Evolutionary conservation across 2,888 invertebrate species (phyloP).

Genomic region (Timandra comae): DNA sequence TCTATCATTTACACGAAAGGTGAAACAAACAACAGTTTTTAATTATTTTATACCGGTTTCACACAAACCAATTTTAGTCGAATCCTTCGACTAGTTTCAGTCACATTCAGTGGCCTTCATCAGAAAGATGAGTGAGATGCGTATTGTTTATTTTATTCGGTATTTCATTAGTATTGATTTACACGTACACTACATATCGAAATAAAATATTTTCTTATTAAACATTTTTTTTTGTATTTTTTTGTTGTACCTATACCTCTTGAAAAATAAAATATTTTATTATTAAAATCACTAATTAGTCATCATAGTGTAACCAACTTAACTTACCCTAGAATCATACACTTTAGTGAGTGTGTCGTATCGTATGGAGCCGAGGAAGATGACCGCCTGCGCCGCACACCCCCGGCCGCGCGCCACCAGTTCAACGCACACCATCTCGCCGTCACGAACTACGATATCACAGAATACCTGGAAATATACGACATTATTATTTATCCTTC

Average conservation of each 20-base stretch:
- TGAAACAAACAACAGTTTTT: too few species aligned
- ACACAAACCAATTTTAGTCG: too few species aligned
- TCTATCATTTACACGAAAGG: too few species aligned
- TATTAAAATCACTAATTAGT: not conserved
- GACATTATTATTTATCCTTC: too few species aligned
- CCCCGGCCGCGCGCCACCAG: slow-evolving; percentile 94
- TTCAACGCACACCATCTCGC: slow-evolving; percentile 99
- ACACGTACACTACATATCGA: too few species aligned
- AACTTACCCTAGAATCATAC: slow-evolving; percentile 93
- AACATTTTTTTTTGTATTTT: not conserved
- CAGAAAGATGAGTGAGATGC: too few species aligned
- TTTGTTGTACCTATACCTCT: not conserved
- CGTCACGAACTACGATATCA: slow-evolving; percentile 97
- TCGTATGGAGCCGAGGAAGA: slow-evolving; percentile 97
- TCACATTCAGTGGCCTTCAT: too few species aligned
- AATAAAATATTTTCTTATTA: not conserved
- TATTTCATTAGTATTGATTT: not conserved
- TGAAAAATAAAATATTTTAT: not conserved
- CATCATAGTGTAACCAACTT: not conserved
- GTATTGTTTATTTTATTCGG: too few species aligned
- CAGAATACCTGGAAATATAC: slow-evolving; percentile 87
- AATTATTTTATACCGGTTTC: too few species aligned
- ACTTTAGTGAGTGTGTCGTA: slow-evolving; percentile 98
- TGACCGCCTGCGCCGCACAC: slow-evolving; percentile 91
- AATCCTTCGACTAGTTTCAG: too few species aligned